Evolutionary conservation across 2,888 invertebrate species (phyloP).

Genomic region (Romanomermis culicivorax): DNA sequence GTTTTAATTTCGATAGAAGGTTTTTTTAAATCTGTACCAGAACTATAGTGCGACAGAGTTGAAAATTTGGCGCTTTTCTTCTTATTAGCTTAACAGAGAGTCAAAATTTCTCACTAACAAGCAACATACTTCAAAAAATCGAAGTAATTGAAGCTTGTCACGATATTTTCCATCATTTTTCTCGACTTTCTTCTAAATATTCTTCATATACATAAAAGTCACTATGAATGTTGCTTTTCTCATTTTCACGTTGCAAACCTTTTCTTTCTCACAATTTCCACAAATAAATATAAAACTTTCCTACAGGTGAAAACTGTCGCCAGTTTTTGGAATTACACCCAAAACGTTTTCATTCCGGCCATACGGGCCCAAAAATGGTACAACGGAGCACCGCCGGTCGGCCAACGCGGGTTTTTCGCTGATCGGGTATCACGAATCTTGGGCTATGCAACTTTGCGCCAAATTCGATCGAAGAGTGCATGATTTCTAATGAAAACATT

Average conservation of each 20-base stretch:
- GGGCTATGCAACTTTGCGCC: conserved; percentile 35
- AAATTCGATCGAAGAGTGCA: conserved; percentile 31
- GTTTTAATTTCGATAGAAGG: no score
- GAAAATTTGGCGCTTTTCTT: no score
- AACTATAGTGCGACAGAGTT: no score
- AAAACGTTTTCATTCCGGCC: conserved; percentile 28
- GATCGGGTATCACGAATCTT: conserved; percentile 35
- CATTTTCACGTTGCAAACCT: conserved; percentile 12
- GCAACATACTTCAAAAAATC: no score
- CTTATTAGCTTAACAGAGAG: no score
- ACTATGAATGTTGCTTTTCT: conserved; percentile 28
- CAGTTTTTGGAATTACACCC: conserved; percentile 30
- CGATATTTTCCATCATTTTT: background rate
- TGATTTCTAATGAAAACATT: no score
- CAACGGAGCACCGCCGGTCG: conserved; percentile 32
- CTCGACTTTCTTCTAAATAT: conserved; percentile 24
- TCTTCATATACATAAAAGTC: no score
- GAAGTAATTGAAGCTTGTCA: background rate
- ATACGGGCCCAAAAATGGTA: conserved; percentile 32
- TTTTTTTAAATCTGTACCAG: no score
- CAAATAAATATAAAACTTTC: no score
- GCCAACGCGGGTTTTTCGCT: conserved; percentile 32
- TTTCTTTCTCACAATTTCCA: no score
- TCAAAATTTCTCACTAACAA: no score
- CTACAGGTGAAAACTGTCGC: background rate